Evolutionary conservation across 1,140 invertebrate genomes (phyloP).

Genomic region (Trichogramma pretiosum): DNA sequence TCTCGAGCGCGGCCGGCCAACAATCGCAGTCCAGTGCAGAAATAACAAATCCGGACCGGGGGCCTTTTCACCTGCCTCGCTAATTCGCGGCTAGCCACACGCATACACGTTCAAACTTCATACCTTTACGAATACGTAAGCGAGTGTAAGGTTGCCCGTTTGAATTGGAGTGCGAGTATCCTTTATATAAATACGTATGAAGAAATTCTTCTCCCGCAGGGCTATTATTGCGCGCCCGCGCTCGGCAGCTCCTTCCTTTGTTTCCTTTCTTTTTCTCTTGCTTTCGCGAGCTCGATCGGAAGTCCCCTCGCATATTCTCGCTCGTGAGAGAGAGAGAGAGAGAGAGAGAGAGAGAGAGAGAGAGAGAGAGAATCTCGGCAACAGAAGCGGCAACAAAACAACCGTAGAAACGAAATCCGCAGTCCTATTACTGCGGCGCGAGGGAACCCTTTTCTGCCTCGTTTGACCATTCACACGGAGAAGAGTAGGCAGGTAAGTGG

Average conservation of each 20-base stretch:
- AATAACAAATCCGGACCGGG: no score
- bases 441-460: conserved; percentile 6
- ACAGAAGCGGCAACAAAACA: conserved; percentile 4
- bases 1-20: no score
- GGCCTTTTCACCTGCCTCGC: no score
- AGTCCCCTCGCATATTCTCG: background rate
- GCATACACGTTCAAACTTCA: no score
- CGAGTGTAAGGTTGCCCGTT: background rate
- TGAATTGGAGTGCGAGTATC: background rate
- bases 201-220: no score
- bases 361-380: background rate
- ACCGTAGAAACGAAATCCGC: conserved; percentile 13
- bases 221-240: no score
- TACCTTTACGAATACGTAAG: no score
- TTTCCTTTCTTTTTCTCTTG: background rate
- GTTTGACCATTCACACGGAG: background rate
- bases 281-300: background rate
- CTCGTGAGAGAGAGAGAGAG: conserved; percentile 1
- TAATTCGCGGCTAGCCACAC: no score
- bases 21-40: no score
- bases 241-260: no score
- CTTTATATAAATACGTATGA: no score
- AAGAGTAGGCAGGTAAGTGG: background rate
- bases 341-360: background rate
- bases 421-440: conserved; percentile 1